Percentiles rank a stretch among this genome's conserved stretches.
phyloP scores from a whole-genome alignment of 1,140 invertebrate genomes.

The Cyclina sinensis region DNA sequence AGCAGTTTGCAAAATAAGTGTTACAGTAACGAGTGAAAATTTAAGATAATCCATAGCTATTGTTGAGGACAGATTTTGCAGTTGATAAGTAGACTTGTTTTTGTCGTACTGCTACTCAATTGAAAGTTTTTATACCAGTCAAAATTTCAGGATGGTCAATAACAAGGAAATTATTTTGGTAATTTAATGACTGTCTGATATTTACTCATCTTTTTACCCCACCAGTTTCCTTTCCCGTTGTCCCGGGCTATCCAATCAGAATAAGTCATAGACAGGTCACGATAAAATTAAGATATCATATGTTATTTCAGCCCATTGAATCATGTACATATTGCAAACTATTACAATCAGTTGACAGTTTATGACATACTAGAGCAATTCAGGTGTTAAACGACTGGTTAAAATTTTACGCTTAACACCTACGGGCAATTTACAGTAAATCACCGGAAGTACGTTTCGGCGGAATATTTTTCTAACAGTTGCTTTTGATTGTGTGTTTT shows the following conservation, averaged over 20 bases:
- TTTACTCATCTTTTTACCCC: background rate
- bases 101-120: background rate
- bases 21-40: background rate
- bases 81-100: background rate
- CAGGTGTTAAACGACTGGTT: background rate
- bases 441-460: background rate
- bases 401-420: background rate
- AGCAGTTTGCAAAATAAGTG: background rate
- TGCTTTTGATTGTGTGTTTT: too few species aligned
- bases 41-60: background rate
- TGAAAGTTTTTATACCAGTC: background rate
- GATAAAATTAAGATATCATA: background rate
- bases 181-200: background rate
- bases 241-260: background rate
- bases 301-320: background rate
- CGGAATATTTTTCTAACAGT: too few species aligned
- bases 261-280: background rate
- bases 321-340: background rate
- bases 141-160: background rate
- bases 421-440: background rate
- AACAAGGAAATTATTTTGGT: background rate
- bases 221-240: background rate
- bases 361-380: background rate
- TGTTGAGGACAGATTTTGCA: too few species aligned
- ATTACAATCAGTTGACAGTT: background rate